Evolutionary conservation across 2,888 invertebrate genomes (phyloP), one percentile per base, ranked within the genome.

Genomic region (Gasteruption jaculator): DNA sequence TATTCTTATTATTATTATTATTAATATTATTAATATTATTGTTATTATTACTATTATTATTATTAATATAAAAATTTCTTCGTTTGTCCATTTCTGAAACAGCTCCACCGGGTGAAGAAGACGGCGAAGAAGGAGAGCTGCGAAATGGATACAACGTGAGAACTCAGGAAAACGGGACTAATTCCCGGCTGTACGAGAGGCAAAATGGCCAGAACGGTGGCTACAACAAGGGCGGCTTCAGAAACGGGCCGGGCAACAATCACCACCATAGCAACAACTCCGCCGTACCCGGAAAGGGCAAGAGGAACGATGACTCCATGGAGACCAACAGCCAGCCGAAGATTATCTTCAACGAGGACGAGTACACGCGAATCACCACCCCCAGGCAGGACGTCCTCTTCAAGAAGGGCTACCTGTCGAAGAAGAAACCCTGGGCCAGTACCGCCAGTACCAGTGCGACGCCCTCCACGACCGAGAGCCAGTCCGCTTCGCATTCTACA

Each of bases 311-410:
- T 22, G 61, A 59, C 14, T 51, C 61, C 22, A 39, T 51, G 14
- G 57, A 54, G n/a, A 59, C 61, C 1, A 50, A 56, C 6, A 53
- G 72, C 27, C 74, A 76, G 49, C 73, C 71, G 18, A 77, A 76
- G 60, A 72, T 75, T 50, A 73, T 73, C 19, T 77, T 78, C 62
- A 76, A 78, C 63, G 77, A 77, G 68, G 80, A 81, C 63, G 82
- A 82, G 71, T 83, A 83, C 67, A 82, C 82, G 57, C 76, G 79
- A 62, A 82, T 83, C 58, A 81, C 81, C 40, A 82, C 83, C 26
- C 83, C 83, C 19, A 72, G 83, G 51, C 82, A 82, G 69, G 83
- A 83, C 65, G 78, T 83, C 50, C 72, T 83, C 54, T 82, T 83
- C 68, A 82, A 82, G 68, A 82, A 82, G 67, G 80, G 82, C 47